Conservation (phyloP, 2,888 invertebrate species). For the Crossocerus cetratus region DNA sequence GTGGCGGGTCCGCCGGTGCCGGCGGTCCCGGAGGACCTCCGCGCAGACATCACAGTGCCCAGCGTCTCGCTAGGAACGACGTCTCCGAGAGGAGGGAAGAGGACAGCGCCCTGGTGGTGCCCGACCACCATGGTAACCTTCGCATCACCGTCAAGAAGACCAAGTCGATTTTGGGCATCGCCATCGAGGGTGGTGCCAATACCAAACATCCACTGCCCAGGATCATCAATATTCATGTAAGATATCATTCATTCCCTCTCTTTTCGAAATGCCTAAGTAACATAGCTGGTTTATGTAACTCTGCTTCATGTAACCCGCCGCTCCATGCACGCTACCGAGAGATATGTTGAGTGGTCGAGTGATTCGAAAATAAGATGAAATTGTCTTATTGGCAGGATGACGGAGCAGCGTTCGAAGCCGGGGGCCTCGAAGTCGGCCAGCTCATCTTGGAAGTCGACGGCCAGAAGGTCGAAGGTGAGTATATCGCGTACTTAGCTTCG, state of each 20-base stretch:
- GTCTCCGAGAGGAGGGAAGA: conserved; percentile 79
- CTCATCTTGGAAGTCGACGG: conserved; percentile 95
- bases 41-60: conserved; percentile 73
- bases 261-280: conserved; percentile 1
- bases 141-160: conserved; percentile 94
- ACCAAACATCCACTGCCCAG: conserved; percentile 96
- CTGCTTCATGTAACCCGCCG: neutral
- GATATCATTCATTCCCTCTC: conserved; percentile 60
- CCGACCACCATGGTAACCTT: conserved; percentile 92
- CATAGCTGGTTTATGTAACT: neutral
- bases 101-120: conserved; percentile 86
- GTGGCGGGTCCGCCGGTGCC: conserved; percentile 58
- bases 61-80: conserved; percentile 68
- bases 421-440: conserved; percentile 95
- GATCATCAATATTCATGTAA: conserved; percentile 97
- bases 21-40: conserved; percentile 69
- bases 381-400: conserved; percentile 83
- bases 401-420: conserved; percentile 95
- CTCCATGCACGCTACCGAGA: conserved; percentile 44
- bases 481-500: neutral
- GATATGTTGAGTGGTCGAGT: no score
- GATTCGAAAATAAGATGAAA: neutral
- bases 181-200: conserved; percentile 98
- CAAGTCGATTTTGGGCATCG: conserved; percentile 96
- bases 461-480: conserved; percentile 79